Base-by-base conservation (phyloP, 2,888 invertebrate genomes). In the Ariolimax columbianus region DNA sequence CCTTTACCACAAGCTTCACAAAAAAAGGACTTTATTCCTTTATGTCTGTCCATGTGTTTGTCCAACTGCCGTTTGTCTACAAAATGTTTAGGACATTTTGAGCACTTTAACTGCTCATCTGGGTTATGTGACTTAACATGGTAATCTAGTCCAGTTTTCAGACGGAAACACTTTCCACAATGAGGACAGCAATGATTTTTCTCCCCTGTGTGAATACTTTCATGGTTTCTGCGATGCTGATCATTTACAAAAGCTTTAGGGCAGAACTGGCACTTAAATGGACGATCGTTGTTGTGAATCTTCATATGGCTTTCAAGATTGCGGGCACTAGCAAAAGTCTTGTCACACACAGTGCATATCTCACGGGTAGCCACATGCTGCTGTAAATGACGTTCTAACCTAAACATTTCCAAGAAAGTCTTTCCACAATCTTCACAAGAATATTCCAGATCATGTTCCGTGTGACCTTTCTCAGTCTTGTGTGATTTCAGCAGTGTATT, bases 1-100 rank as follows among this genome's bases (percentile, higher is more conserved):
- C 83, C 33, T 66, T 85, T 79, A 14, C 85, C 87, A 81, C 87
- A 87, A 23, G 82, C 43, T n/a, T 85, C 85, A 72, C 87, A 87
- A 59, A 77, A 82, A 59, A 63, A 87, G 4, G 84, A 80, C 33
- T 85, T 82, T 9, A 83, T 80, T n/a, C 85, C 87, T 51, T 47
- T 51, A 68, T 85, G 85, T 40, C 77, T 81, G 47, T 63, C 77
- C 70, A 82, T 78, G 40, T 85, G 85, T 11, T 30, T 77, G 43
- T 85, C 85, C 30, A 85, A 38, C 77, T 82, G 75, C 38, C 85
- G 38, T 6, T 70, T 55, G n/a, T 77, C 82, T 40, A 82, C 51
- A 78, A 85, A 85, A 55, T 36, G 51, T 75, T 81, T 80, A 36
- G 85, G 85, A 68, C 85, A 85, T 68, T 77, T 70, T 3, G 26